Percentiles rank a stretch among this genome's conserved stretches.
phyloP scores from a whole-genome alignment of 2,113 vertebrate species.

The Spermophilus dauricus region DNA sequence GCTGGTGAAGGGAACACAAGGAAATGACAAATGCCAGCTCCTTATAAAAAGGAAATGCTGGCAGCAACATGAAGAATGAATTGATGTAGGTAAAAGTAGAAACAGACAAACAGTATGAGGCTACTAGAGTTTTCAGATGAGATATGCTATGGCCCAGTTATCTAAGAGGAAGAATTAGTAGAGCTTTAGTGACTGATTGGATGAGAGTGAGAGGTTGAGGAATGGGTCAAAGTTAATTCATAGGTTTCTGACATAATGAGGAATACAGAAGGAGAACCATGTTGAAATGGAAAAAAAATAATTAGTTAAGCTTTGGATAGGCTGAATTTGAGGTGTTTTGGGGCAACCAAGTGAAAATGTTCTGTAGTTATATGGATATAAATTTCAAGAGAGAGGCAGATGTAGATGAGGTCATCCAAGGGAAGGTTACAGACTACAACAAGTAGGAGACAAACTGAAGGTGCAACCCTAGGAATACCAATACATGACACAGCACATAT shows the following conservation, averaged over 20 bases:
- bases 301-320: constrained; percentile 2
- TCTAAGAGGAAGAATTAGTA: not conserved
- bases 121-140: not conserved
- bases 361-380: not conserved
- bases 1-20: not conserved
- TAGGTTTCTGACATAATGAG: constrained; percentile 24
- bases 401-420: constrained; percentile 12
- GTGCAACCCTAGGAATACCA: not conserved
- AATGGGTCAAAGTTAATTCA: not conserved
- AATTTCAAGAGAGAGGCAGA: not conserved
- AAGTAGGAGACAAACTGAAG: not conserved
- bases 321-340: constrained; percentile 19
- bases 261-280: not conserved
- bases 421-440: not conserved
- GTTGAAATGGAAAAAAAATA: not conserved
- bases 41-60: not conserved
- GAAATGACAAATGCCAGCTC: not conserved
- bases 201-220: not conserved
- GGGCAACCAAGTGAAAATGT: not conserved
- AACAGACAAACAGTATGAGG: not conserved
- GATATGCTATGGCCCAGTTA: not conserved
- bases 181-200: not conserved
- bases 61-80: not conserved
- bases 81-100: not conserved
- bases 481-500: not conserved